Conservation (phyloP, 1,140 invertebrate species). For the Platorchestia sp. region DNA sequence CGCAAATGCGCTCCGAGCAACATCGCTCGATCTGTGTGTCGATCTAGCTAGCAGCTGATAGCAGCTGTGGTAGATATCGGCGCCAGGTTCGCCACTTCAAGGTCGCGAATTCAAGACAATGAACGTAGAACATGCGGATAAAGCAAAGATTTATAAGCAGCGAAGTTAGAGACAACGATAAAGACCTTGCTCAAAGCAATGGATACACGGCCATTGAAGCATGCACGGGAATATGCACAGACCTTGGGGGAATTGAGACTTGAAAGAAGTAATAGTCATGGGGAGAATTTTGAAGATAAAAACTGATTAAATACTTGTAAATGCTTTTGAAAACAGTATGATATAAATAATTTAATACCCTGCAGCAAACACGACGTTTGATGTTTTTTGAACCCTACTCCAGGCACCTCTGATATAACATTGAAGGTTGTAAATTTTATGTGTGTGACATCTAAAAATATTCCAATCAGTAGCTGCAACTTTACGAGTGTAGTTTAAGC, state of each 20-base stretch:
- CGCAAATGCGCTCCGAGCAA: not conserved
- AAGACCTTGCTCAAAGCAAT: not conserved
- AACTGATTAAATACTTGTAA: not conserved
- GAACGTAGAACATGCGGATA: not conserved
- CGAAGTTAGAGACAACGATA: not conserved
- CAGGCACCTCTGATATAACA: not conserved
- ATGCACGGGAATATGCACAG: not conserved
- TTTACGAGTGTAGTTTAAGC: not conserved
- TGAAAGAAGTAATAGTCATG: not conserved
- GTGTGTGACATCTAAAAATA: not conserved
- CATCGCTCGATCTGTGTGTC: not conserved
- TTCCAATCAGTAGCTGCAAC: not conserved
- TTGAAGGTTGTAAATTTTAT: not conserved
- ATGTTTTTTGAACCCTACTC: not conserved
- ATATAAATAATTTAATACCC: not conserved
- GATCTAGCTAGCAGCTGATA: not conserved
- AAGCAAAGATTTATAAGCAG: not conserved
- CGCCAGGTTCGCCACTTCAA: constrained; percentile 16
- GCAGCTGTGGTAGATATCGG: constrained; percentile 1
- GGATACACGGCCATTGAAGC: not conserved
- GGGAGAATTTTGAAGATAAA: not conserved
- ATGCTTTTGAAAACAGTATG: not conserved
- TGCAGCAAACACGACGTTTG: not conserved
- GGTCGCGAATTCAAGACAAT: not conserved
- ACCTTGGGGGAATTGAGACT: not conserved